Percentiles rank a stretch among this genome's conserved stretches.
These are phyloP conservation scores for Chaetogeoica ovagalla DNA, from an alignment of 2,888 invertebrate species.

Conservation along the genomic window DNA sequence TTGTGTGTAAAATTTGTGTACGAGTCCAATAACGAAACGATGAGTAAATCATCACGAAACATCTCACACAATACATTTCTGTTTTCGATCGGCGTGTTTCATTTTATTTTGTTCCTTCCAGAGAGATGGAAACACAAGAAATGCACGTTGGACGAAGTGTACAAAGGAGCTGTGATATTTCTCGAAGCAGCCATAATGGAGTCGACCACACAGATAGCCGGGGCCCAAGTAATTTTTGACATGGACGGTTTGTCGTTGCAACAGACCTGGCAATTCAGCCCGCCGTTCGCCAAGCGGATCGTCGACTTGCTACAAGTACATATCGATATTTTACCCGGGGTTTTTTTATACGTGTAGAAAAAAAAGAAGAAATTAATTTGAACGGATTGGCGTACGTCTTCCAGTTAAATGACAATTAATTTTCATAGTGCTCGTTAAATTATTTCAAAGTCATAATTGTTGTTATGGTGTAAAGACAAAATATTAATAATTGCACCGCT, in stretches of 20 bases:
- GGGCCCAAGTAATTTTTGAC: slow-evolving; percentile 74
- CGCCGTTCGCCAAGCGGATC: slow-evolving; percentile 62
- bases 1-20: no score
- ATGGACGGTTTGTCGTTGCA: slow-evolving; percentile 73
- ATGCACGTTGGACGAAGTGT: slow-evolving; percentile 69
- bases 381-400: no score
- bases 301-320: slow-evolving; percentile 59
- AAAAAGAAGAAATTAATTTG: no score
- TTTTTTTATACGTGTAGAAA: no score
- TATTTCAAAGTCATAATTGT: no score
- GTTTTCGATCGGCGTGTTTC: background rate
- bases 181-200: slow-evolving; percentile 78
- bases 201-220: slow-evolving; percentile 76
- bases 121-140: slow-evolving; percentile 76
- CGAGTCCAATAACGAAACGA: no score
- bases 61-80: no score
- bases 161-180: slow-evolving; percentile 71
- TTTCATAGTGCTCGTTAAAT: no score
- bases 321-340: background rate
- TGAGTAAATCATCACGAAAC: no score
- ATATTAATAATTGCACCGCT: no score
- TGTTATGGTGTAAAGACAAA: no score
- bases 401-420: no score
- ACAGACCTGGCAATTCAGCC: slow-evolving; percentile 77
- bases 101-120: slow-evolving; percentile 45